A percentile compares a stretch with the other conserved stretches of the same genome.
Conservation (phyloP, 2,797 vertebrate genomes). For the Coregonus suidteri region DNA sequence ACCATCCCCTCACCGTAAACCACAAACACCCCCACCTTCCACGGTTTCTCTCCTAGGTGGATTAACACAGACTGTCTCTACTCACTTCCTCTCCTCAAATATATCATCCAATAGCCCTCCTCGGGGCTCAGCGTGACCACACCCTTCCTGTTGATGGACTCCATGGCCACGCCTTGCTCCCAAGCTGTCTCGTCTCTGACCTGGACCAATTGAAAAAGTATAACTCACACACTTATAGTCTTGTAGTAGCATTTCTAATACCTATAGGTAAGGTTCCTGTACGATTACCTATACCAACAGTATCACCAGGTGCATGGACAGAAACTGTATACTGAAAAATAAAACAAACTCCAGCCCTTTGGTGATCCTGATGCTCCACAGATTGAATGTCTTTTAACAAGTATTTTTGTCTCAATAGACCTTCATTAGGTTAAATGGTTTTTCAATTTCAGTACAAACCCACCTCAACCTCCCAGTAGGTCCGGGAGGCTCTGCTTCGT, state of each 20-base stretch:
- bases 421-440: slow-evolving; percentile 20
- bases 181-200: slow-evolving; percentile 74
- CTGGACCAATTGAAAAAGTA: not conserved
- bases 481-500: slow-evolving; percentile 51
- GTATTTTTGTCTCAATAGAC: too few relatives aligned
- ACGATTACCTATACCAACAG: too few relatives aligned
- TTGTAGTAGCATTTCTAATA: too few relatives aligned
- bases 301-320: too few relatives aligned
- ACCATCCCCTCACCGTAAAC: slow-evolving; percentile 65
- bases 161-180: slow-evolving; percentile 79
- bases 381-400: too few relatives aligned
- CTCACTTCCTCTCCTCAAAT: slow-evolving; percentile 62
- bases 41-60: slow-evolving; percentile 23
- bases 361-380: too few relatives aligned
- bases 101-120: slow-evolving; percentile 70
- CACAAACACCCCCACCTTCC: slow-evolving; percentile 65
- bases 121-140: slow-evolving; percentile 67
- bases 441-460: too few relatives aligned
- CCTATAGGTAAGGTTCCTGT: too few relatives aligned
- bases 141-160: slow-evolving; percentile 71
- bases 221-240: not conserved
- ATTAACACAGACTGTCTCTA: slow-evolving; percentile 60
- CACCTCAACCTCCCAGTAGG: too few relatives aligned
- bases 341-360: too few relatives aligned
- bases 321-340: too few relatives aligned